Base-by-base conservation (phyloP, 2,113 vertebrate species). In the Brevimyrus niger region DNA sequence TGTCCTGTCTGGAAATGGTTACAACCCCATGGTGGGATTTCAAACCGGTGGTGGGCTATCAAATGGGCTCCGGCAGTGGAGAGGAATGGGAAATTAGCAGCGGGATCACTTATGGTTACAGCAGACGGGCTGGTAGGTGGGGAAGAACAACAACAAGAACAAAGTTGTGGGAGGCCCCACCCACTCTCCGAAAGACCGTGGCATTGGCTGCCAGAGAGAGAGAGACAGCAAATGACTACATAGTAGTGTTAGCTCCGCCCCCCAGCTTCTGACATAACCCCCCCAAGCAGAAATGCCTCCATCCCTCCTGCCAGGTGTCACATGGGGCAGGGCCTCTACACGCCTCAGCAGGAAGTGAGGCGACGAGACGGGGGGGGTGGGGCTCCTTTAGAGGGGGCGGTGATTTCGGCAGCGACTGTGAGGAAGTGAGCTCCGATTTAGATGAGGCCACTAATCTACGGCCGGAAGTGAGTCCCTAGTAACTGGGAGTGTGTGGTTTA, bases 341-440 rank as follows among this genome's bases (percentile, higher is more conserved):
- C 92, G 91, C 94, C 95, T 95, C 95, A 94, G 93, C 95, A 92
- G 95, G 95, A 94, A 95, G 94, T 95, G 94, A 96, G 95, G 92
- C 91, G 15, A 42, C 2, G 21, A n/a, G 55, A 58, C 2, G n/a
- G 65, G 27, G 27, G 61, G 61, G 8, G 55, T 7, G 65, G 35
- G 73, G 13, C 35, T 6, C 10, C 61, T 6, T 38, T 76, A 19
- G 11, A 19, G 73, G 31, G 15, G 7, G 73, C 35, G 9, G 73
- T 76, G 31, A 42, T 42, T 83, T 13, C 1, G 11, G 38, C n/a
- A n/a, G 55, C 50, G 51, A 69, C 90, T 91, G 88, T 38, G 42
- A 90, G 90, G 91, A 90, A 91, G 87, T 89, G 91, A 87, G 38
- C 69, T n/a, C 69, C 19, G 23, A 51, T 76, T 38, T 76, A 31